A percentile compares a stretch with the other conserved stretches of the same genome.
phyloP scores from a whole-genome alignment of 1,140 invertebrate genomes.

The Grapholita molesta region DNA sequence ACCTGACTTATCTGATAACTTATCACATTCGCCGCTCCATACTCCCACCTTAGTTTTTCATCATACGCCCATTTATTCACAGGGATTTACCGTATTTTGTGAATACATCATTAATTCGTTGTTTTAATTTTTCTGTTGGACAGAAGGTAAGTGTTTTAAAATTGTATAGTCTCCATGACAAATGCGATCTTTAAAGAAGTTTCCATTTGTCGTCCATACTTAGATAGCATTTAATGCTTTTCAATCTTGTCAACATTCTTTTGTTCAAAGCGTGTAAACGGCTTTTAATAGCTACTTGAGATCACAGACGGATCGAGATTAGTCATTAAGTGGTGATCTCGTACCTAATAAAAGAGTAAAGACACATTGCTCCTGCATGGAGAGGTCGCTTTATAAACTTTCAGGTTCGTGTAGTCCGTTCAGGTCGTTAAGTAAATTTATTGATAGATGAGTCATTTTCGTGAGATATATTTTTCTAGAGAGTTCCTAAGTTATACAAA shows the following conservation, averaged over 20 bases:
- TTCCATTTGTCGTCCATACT: not conserved
- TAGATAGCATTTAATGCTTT: not conserved
- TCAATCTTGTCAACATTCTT: not conserved
- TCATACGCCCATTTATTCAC: not conserved
- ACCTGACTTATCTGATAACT: constrained; percentile 42
- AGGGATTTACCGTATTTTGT: not conserved
- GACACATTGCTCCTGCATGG: not conserved
- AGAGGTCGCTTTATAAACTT: not conserved
- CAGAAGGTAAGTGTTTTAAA: not conserved
- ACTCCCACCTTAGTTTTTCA: constrained; percentile 4
- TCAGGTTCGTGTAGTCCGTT: not conserved
- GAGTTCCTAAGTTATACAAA: not conserved
- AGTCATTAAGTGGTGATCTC: not conserved
- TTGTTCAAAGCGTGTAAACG: not conserved
- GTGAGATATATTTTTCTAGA: not conserved
- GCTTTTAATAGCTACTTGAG: not conserved
- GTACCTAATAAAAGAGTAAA: too few relatives aligned
- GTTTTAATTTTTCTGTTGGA: not conserved
- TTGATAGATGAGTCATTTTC: too few relatives aligned
- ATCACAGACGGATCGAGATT: not conserved
- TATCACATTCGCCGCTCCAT: constrained; percentile 30
- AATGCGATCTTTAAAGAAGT: not conserved
- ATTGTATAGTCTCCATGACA: not conserved
- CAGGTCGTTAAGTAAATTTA: too few relatives aligned
- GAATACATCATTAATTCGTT: not conserved